Evolutionary conservation across 2,888 invertebrate species (phyloP).

Genomic region (Scaptomyza cyrtandrae): DNA sequence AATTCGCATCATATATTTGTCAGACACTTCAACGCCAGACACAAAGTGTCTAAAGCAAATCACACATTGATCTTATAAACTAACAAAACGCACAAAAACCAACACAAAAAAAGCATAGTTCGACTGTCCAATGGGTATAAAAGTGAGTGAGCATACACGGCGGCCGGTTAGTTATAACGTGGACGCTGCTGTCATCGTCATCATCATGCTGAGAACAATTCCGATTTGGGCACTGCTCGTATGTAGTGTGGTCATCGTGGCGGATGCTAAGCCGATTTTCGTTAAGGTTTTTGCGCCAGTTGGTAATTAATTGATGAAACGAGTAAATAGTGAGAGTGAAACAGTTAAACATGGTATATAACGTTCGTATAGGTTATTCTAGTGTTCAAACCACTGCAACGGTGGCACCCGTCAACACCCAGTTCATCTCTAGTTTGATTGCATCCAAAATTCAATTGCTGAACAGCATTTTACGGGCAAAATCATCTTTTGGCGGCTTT

Average conservation of each 20-base stretch:
- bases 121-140: slow-evolving; percentile 50
- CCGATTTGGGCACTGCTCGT: slow-evolving; percentile 53
- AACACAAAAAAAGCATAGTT: slow-evolving; percentile 8
- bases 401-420: slow-evolving; percentile 41
- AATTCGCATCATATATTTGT: slow-evolving; percentile 53
- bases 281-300: slow-evolving; percentile 65
- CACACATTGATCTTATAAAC: slow-evolving; percentile 53
- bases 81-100: slow-evolving; percentile 41
- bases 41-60: slow-evolving; percentile 46
- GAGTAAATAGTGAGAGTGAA: neutral
- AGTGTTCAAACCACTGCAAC: slow-evolving; percentile 21
- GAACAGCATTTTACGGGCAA: slow-evolving; percentile 55
- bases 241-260: slow-evolving; percentile 34
- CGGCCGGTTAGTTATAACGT: slow-evolving; percentile 52
- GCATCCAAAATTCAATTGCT: slow-evolving; percentile 55
- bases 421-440: slow-evolving; percentile 57
- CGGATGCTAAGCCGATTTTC: slow-evolving; percentile 57
- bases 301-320: slow-evolving; percentile 43
- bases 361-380: slow-evolving; percentile 29
- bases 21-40: slow-evolving; percentile 53
- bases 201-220: slow-evolving; percentile 58
- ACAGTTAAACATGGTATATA: slow-evolving; percentile 2
- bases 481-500: slow-evolving; percentile 48
- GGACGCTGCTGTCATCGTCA: slow-evolving; percentile 23
- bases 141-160: slow-evolving; percentile 48